Evolutionary conservation across 1,140 invertebrate species (phyloP).

Genomic region (Fopius arisanus): DNA sequence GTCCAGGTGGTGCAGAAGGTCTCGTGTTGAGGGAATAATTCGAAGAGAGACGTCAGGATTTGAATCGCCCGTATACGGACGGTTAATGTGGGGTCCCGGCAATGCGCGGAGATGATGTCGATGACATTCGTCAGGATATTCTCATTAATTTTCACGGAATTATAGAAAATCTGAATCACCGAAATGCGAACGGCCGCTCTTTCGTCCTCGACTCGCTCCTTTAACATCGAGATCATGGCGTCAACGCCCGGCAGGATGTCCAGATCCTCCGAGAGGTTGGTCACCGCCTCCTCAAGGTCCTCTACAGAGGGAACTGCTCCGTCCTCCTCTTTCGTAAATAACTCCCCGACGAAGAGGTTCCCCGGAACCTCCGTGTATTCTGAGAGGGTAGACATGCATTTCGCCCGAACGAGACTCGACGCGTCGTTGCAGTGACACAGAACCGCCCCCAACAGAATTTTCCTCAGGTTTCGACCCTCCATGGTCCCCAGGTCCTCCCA

Average conservation of each 20-base stretch:
- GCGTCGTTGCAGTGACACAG: slow-evolving; percentile 66
- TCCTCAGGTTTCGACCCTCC: slow-evolving; percentile 48
- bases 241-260: slow-evolving; percentile 55
- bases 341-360: slow-evolving; percentile 54
- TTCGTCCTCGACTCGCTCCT: slow-evolving; percentile 65
- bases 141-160: slow-evolving; percentile 41
- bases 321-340: slow-evolving; percentile 52
- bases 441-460: slow-evolving; percentile 63
- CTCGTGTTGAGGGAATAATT: slow-evolving; percentile 57
- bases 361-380: slow-evolving; percentile 61
- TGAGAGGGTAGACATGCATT: slow-evolving; percentile 67
- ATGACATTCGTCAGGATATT: slow-evolving; percentile 31
- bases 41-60: slow-evolving; percentile 66
- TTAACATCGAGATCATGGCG: slow-evolving; percentile 60
- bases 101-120: slow-evolving; percentile 62
- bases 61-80: slow-evolving; percentile 69
- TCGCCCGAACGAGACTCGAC: slow-evolving; percentile 68
- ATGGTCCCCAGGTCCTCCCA: slow-evolving; percentile 17
- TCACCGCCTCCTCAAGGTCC: slow-evolving; percentile 40
- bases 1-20: slow-evolving; percentile 64
- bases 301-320: slow-evolving; percentile 42
- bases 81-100: slow-evolving; percentile 67
- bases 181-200: slow-evolving; percentile 69
- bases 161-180: slow-evolving; percentile 65
- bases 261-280: slow-evolving; percentile 30